These are phyloP conservation scores for Eucidaris tribuloides DNA, from an alignment of 35 echinoderm and acorn worm species.

Conservation along the genomic window DNA sequence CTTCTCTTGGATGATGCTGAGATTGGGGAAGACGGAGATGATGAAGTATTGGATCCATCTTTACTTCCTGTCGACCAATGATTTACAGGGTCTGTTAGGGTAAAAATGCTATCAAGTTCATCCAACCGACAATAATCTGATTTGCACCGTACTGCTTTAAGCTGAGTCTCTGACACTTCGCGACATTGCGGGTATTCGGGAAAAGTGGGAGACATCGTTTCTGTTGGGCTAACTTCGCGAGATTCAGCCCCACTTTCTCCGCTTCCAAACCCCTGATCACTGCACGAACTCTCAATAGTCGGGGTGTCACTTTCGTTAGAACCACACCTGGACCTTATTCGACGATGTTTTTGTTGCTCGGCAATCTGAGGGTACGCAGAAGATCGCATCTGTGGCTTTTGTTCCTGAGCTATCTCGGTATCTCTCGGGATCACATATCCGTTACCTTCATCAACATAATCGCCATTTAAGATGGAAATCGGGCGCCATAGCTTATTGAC, in stretches of 20 bases:
- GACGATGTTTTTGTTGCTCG: not conserved
- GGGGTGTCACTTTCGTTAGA: not conserved
- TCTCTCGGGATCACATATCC: slow-evolving; percentile 10
- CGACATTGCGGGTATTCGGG: not conserved
- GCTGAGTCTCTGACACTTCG: not conserved
- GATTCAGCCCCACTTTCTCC: slow-evolving; percentile 1
- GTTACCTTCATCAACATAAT: not conserved
- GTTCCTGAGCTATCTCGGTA: not conserved
- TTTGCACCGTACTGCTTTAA: not conserved
- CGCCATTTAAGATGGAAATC: not conserved
- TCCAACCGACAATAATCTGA: not conserved
- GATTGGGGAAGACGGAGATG: not conserved
- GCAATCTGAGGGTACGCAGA: not conserved
- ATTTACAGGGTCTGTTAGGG: not conserved
- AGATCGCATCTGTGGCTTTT: not conserved
- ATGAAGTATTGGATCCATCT: not conserved
- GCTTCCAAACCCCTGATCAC: slow-evolving; percentile 22
- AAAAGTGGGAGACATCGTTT: not conserved
- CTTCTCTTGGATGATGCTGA: not conserved
- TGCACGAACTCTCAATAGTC: not conserved
- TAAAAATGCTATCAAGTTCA: not conserved
- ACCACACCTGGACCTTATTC: not conserved
- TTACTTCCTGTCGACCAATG: not conserved
- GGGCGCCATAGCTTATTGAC: not conserved
- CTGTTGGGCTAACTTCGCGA: slow-evolving; percentile 1